Conservation (phyloP, 2,888 invertebrate species). For the Eupeodes luniger region DNA sequence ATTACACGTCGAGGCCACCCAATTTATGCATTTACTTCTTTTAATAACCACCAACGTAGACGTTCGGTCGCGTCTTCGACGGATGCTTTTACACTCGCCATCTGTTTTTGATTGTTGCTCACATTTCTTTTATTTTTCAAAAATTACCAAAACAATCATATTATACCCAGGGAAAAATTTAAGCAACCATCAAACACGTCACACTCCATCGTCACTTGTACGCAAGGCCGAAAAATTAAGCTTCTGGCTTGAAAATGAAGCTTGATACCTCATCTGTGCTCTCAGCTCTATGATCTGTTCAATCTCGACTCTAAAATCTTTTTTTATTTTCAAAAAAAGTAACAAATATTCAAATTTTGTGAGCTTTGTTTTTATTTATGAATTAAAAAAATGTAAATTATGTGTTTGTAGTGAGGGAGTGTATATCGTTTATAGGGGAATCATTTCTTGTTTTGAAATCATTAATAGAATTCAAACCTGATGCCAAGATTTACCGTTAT, state of each 20-base stretch:
- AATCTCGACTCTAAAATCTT: slow-evolving; percentile 33
- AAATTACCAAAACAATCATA: not conserved
- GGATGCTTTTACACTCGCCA: not conserved
- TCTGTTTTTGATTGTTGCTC: not conserved
- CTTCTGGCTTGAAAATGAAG: slow-evolving; percentile 48
- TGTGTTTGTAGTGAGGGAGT: slow-evolving; percentile 18
- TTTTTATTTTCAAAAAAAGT: not conserved
- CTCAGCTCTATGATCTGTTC: not conserved
- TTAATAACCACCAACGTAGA: slow-evolving; percentile 43
- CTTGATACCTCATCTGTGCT: not conserved
- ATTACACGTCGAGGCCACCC: slow-evolving; percentile 35
- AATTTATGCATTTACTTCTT: slow-evolving; percentile 24
- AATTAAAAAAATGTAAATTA: slow-evolving; percentile 54
- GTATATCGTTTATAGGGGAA: not conserved
- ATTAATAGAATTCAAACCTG: slow-evolving; percentile 38
- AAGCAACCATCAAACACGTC: not conserved
- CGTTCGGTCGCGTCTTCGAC: too few species aligned
- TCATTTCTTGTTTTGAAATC: not conserved
- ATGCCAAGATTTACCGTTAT: slow-evolving; percentile 48
- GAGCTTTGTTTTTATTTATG: slow-evolving; percentile 44
- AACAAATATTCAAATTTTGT: slow-evolving; percentile 39
- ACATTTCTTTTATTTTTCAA: slow-evolving; percentile 26
- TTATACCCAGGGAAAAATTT: not conserved
- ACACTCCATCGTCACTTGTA: slow-evolving; percentile 35
- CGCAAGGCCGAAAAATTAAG: not conserved